Percentiles rank a stretch among this genome's conserved stretches.
Evolutionary conservation across 1,140 invertebrate species (phyloP).

Genomic region (Formica exsecta): DNA sequence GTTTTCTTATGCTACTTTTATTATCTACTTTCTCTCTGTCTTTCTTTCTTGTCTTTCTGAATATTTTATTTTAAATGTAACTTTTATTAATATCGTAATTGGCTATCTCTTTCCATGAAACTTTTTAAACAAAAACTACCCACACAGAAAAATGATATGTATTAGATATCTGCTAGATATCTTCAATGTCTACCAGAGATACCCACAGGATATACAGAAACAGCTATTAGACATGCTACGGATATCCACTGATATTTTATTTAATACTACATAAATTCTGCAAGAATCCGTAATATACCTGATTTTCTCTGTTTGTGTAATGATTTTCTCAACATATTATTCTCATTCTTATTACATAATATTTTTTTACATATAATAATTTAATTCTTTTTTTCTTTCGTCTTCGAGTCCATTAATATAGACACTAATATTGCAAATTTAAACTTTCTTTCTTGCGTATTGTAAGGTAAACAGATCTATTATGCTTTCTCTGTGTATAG

Average conservation of each 20-base stretch:
- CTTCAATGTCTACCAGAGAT: no score
- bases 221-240: no score
- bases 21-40: neutral
- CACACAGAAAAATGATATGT: no score
- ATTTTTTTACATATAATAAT: neutral
- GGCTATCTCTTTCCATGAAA: neutral
- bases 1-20: neutral
- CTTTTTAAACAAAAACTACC: neutral
- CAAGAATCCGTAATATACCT: neutral
- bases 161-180: no score
- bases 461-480: conserved; percentile 18
- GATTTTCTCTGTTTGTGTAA: neutral
- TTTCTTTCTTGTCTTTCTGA: neutral
- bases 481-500: conserved; percentile 7
- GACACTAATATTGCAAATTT: neutral
- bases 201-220: no score
- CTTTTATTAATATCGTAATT: neutral
- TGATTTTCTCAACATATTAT: neutral
- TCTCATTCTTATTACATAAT: neutral
- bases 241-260: neutral
- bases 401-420: conserved; percentile 3
- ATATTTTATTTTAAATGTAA: neutral
- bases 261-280: neutral
- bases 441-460: conserved; percentile 15
- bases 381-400: neutral